phyloP scores from a whole-genome alignment of 1,140 invertebrate species.

The Acarapis woodi region DNA sequence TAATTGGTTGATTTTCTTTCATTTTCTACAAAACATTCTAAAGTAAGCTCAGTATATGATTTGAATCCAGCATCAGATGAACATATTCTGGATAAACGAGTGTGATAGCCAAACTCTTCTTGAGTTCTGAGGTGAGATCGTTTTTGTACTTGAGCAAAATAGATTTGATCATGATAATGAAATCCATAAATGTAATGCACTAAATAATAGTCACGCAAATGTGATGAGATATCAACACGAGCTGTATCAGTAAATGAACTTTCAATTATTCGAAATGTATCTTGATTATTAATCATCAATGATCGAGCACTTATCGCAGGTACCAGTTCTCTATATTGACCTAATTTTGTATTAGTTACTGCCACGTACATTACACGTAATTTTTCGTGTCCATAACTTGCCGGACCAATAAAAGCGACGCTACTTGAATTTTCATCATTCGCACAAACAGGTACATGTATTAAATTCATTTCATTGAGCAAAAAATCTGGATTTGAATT shows the following conservation, averaged over 20 bases:
- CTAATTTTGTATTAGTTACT: slow-evolving; percentile 68
- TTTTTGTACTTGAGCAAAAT: slow-evolving; percentile 85
- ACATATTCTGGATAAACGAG: slow-evolving; percentile 60
- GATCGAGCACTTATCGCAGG: slow-evolving; percentile 64
- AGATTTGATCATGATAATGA: slow-evolving; percentile 68
- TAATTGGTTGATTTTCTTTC: slow-evolving; percentile 31
- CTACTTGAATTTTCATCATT: slow-evolving; percentile 71
- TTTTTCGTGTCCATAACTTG: slow-evolving; percentile 28
- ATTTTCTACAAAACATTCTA: slow-evolving; percentile 37
- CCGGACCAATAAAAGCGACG: slow-evolving; percentile 72
- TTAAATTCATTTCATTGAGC: too few species aligned
- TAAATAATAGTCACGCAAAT: slow-evolving; percentile 50
- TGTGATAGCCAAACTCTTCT: slow-evolving; percentile 66
- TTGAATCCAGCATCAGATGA: slow-evolving; percentile 78
- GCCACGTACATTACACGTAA: slow-evolving; percentile 59
- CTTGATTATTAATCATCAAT: too few species aligned
- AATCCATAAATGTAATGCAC: slow-evolving; percentile 92
- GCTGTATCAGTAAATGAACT: slow-evolving; percentile 24
- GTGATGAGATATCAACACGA: slow-evolving; percentile 64
- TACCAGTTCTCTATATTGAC: slow-evolving; percentile 65
- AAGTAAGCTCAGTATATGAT: slow-evolving; percentile 43
- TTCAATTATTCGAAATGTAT: slow-evolving; percentile 38
- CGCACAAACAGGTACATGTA: slow-evolving; percentile 51
- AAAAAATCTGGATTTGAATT: too few species aligned
- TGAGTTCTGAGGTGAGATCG: slow-evolving; percentile 45